Evolutionary conservation across 2,888 invertebrate species (phyloP), one percentile per base, ranked within the genome.

Genomic region (Tinea trinotella): DNA sequence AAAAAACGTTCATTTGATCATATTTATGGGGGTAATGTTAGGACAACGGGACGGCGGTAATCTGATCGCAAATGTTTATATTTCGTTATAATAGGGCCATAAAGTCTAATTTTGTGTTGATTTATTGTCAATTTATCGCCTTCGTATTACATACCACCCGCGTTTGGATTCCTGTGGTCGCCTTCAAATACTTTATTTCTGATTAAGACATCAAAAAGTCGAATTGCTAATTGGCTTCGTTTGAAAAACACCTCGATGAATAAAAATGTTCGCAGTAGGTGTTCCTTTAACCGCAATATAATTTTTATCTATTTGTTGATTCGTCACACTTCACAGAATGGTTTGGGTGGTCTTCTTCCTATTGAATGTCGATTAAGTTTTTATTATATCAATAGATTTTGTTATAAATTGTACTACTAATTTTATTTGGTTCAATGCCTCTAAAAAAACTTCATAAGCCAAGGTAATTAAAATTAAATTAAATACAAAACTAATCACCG

Each of bases 281-380:
- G 65, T 66, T 60, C 63, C 53, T 56, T 50, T 55, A 58, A 57
- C 52, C 46, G 20, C 55, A 24, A 53, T 19, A 54, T 54, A 50
- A 24, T 50, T 24, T 53, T 34, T 52, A 46, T 56, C 30, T 36
- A 50, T 35, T 40, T 57, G 54, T 54, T 56, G 60, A 60, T 64
- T 64, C 57, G 62, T 64, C 65, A 64, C 57, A 56, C 46, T 68
- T 67, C 66, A 50, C 53, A 52, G 66, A 65, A 65, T 55, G 52
- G 50, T 50, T 56, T 63, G 60, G 58, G 64, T 67, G 67, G 61
- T 58, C 64, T 63, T 59, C 56, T 60, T 57, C 57, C 60, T 60
- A 56, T 56, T 57, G 56, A 57, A 56, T 58, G 12, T 12, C 3
- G 50, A 50, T 50, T 15, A 46, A 19, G 2, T 46, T 46, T 46